Evolutionary conservation across 1,140 invertebrate species (phyloP).

Genomic region (Philotrypesis tridentata): DNA sequence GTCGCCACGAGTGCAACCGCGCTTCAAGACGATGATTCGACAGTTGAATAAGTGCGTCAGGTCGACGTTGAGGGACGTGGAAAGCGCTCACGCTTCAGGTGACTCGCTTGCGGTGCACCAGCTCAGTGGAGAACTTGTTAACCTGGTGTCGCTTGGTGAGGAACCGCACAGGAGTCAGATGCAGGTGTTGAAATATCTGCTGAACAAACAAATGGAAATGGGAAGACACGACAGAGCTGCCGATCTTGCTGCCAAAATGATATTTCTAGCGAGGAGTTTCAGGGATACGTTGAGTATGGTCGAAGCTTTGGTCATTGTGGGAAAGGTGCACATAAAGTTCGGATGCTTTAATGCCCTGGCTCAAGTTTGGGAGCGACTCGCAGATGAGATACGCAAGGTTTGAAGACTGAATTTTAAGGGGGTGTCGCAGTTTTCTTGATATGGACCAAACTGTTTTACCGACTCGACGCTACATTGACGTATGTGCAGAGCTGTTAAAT

Average conservation of each 20-base stretch:
- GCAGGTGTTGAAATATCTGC: constrained; percentile 55
- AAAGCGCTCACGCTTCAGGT: constrained; percentile 50
- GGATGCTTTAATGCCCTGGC: constrained; percentile 58
- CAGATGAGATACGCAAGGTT: constrained; percentile 22
- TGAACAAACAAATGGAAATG: constrained; percentile 53
- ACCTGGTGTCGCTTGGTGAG: constrained; percentile 21
- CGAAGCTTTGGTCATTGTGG: constrained; percentile 55
- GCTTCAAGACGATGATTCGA: constrained; percentile 48
- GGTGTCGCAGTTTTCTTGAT: too few species aligned
- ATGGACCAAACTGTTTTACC: background rate
- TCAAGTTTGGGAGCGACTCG: constrained; percentile 57
- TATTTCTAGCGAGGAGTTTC: constrained; percentile 52
- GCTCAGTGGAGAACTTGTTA: constrained; percentile 55
- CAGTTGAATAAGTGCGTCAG: constrained; percentile 47
- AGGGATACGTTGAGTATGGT: constrained; percentile 50
- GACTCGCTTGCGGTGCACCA: constrained; percentile 48
- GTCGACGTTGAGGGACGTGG: constrained; percentile 49
- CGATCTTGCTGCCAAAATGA: constrained; percentile 52
- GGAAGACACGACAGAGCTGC: constrained; percentile 62
- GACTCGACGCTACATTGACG: too few species aligned
- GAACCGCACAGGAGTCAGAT: constrained; percentile 52
- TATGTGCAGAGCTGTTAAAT: too few species aligned
- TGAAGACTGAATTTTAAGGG: background rate
- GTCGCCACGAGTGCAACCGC: constrained; percentile 13
- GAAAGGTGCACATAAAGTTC: constrained; percentile 63